These are phyloP conservation scores for Onthophagus sagittarius DNA, from an alignment of 2,888 invertebrate species.

Conservation along the genomic window DNA sequence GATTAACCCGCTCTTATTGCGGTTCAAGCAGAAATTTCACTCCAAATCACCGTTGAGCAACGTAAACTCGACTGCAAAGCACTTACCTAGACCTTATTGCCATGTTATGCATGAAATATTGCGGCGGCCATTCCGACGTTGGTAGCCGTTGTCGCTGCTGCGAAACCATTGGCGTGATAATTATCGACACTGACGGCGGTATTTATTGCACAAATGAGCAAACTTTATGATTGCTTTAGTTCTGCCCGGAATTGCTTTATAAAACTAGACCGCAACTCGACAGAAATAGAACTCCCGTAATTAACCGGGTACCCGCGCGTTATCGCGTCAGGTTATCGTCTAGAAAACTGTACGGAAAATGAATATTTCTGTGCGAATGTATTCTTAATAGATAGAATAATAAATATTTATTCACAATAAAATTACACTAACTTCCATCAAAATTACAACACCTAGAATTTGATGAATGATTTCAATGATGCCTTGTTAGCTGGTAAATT, in stretches of 20 bases:
- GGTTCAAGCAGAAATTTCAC: neutral
- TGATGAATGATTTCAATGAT: no score
- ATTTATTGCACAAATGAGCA: neutral
- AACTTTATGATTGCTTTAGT: neutral
- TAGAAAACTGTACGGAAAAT: neutral
- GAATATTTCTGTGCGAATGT: neutral
- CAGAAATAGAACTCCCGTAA: neutral
- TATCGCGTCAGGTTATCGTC: neutral
- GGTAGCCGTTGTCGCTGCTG: neutral
- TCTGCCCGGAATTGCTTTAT: neutral
- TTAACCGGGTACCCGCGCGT: neutral
- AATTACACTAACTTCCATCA: no score
- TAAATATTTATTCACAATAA: no score
- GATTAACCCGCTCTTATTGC: no score
- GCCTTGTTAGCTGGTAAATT: no score
- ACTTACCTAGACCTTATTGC: slow-evolving; percentile 14
- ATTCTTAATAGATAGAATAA: no score
- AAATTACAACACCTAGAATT: no score
- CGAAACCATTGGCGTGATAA: neutral
- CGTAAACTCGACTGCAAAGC: neutral
- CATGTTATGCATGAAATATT: slow-evolving; percentile 8
- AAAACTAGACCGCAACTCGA: neutral
- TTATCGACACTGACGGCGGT: neutral
- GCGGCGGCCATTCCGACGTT: neutral
- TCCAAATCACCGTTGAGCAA: neutral